Conservation (phyloP, 2,888 invertebrate genomes). For the Machimus atricapillus region DNA sequence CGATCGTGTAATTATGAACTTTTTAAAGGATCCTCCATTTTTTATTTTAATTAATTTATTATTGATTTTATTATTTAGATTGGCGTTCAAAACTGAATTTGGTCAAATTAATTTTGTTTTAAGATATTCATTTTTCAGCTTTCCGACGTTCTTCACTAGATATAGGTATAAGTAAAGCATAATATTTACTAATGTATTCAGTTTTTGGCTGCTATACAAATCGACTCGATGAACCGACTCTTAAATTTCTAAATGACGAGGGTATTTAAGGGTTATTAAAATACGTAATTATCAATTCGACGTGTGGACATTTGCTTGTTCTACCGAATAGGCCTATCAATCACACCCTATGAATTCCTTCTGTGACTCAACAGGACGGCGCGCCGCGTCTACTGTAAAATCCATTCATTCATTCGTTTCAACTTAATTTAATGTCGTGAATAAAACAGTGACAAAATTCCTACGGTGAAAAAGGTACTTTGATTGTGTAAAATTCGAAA, state of each 20-base stretch:
- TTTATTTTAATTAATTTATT: neutral
- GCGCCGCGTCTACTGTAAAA: no score
- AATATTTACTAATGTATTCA: no score
- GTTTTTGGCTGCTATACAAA: neutral
- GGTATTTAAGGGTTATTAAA: neutral
- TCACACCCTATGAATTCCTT: no score
- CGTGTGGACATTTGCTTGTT: neutral
- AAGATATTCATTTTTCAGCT: neutral
- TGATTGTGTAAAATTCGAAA: neutral
- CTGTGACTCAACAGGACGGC: no score
- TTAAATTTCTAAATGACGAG: neutral
- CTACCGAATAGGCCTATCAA: no score
- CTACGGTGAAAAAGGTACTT: neutral
- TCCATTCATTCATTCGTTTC: no score
- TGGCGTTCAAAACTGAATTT: neutral
- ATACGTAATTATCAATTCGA: neutral
- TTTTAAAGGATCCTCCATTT: neutral
- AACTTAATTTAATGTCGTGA: no score
- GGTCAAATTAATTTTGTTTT: neutral
- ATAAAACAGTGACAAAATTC: no score
- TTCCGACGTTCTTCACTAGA: no score
- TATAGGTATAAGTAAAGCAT: no score
- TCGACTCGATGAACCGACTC: neutral
- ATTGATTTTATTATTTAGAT: neutral
- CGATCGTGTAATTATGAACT: neutral